phyloP scores from a whole-genome alignment of 2,888 invertebrate species.

The Cyclophora punctaria region DNA sequence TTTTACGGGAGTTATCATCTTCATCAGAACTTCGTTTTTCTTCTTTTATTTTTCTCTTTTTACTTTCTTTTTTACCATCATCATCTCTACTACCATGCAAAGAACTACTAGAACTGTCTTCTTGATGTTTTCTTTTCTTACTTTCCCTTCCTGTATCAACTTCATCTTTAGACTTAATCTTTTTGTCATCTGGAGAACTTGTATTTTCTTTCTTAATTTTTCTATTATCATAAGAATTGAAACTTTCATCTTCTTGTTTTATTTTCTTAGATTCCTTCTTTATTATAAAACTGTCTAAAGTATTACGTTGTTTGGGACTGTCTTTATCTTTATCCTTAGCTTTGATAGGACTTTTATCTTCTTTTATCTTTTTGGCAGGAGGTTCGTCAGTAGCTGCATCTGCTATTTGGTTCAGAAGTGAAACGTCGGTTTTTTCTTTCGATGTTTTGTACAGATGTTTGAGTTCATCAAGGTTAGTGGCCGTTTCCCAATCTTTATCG shows the following conservation, averaged over 20 bases:
- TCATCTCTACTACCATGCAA: conserved; percentile 7
- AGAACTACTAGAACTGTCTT: conserved; percentile 13
- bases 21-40: not conserved
- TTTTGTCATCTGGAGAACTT: no score
- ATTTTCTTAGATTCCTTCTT: conserved; percentile 3
- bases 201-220: conserved; percentile 1
- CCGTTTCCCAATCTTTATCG: conserved; percentile 90
- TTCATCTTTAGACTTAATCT: not conserved
- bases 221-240: conserved; percentile 1
- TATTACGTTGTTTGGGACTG: not conserved
- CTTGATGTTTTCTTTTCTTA: conserved; percentile 10
- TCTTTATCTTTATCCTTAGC: conserved; percentile 18
- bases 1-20: not conserved
- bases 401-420: conserved; percentile 67
- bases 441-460: conserved; percentile 80
- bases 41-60: not conserved
- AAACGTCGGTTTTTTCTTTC: conserved; percentile 78
- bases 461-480: conserved; percentile 86
- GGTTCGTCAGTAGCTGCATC: conserved; percentile 37
- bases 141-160: not conserved
- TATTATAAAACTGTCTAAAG: conserved; percentile 6
- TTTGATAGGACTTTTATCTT: conserved; percentile 25
- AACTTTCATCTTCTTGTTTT: conserved; percentile 5
- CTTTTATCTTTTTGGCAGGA: conserved; percentile 41
- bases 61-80: not conserved